A percentile compares a stretch with the other conserved stretches of the same genome.
Evolutionary conservation across 2,797 vertebrate genomes (phyloP).

Genomic region (Paramormyrops hopkinsi): DNA sequence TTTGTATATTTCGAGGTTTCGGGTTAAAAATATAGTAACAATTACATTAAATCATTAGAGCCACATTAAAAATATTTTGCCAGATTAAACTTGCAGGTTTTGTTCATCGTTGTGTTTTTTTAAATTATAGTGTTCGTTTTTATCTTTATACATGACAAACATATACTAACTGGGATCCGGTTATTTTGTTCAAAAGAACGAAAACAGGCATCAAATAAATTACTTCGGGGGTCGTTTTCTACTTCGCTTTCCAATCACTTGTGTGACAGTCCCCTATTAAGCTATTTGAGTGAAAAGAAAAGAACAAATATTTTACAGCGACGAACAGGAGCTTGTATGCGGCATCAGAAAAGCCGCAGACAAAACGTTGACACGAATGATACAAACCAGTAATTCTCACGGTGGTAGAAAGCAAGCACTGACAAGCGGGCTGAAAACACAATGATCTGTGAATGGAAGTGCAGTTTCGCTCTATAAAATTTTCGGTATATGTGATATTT

Average conservation of each 20-base stretch:
- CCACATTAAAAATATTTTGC: background rate
- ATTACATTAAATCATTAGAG: background rate
- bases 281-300: background rate
- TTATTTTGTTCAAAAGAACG: background rate
- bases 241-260: background rate
- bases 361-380: background rate
- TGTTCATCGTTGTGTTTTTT: background rate
- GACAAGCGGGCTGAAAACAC: background rate
- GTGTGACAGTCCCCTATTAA: background rate
- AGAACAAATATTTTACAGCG: background rate
- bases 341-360: background rate
- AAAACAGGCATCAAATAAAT: background rate
- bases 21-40: background rate
- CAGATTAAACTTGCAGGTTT: background rate
- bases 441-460: background rate
- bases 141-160: background rate
- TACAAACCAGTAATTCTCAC: background rate
- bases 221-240: background rate
- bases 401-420: background rate
- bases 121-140: background rate
- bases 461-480: background rate
- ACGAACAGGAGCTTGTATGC: background rate
- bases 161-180: background rate
- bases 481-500: background rate
- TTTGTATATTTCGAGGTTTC: background rate